Conservation (phyloP, 2,113 vertebrate genomes). For the Collichthys lucidus region DNA sequence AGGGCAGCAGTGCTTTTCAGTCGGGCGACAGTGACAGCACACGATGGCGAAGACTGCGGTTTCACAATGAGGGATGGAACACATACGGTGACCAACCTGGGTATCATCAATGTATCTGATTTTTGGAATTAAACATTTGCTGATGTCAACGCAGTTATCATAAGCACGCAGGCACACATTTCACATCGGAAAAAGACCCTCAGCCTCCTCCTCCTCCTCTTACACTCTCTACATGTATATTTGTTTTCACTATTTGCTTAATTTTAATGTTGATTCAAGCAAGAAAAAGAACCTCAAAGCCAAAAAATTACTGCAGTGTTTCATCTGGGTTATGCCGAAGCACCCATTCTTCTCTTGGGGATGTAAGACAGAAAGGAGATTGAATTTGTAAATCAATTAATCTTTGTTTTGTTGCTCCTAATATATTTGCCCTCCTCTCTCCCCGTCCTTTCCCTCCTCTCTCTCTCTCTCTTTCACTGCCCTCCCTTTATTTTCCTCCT, state of each 20-base stretch:
- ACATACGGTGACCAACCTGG: constrained; percentile 3
- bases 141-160: constrained; percentile 7
- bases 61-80: neutral
- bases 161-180: constrained; percentile 7
- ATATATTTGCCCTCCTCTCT: constrained; percentile 51
- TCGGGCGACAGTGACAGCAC: neutral
- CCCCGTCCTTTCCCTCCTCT: constrained; percentile 9
- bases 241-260: constrained; percentile 42
- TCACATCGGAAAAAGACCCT: constrained; percentile 20
- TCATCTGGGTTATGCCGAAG: constrained; percentile 26
- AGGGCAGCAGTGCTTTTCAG: constrained; percentile 74
- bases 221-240: neutral
- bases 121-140: constrained; percentile 26
- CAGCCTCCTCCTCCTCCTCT: too few relatives aligned
- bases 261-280: constrained; percentile 45
- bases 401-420: constrained; percentile 61
- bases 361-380: constrained; percentile 50
- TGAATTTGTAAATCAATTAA: constrained; percentile 71
- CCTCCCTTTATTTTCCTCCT: neutral
- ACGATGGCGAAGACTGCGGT: neutral
- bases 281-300: constrained; percentile 7
- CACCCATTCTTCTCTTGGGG: constrained; percentile 18
- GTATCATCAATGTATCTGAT: constrained; percentile 27
- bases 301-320: constrained; percentile 20
- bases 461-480: neutral